Evolutionary conservation across 2,113 vertebrate genomes (phyloP), one percentile per base, ranked within the genome.

Genomic region (Nothoprocta perdicaria): DNA sequence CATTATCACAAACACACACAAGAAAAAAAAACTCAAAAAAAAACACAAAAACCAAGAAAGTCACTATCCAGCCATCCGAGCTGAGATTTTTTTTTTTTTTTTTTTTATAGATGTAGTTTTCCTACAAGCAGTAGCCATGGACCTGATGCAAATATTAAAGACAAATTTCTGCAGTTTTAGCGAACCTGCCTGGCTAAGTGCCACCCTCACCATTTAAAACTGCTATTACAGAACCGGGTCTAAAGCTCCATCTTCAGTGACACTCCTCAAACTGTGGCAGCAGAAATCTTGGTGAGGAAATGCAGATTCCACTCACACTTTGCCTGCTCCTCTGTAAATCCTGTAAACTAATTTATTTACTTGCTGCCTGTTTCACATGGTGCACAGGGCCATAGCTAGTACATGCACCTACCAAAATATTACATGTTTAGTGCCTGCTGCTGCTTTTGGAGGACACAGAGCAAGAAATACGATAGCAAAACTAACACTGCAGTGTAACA

Each of bases 261-360:
- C 81, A 89, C 78, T 72, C 8, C 14, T 50, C 8, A 15, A 50
- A 33, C 16, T 0, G 2, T 9, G 48, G 48, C 23, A 76, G 74
- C 48, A 58, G 35, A 86, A 46, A 4, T 38, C 63, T 29, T 1
- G 2, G 63, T 81, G 83, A 71, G 79, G 84, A 93, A 96, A 92
- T 24, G 12, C 79, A 90, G 72, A 52, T 85, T 43, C 78, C 73
- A 52, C 74, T 94, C 63, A 74, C 91, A 77, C 84, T 81, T 84
- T 16, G 67, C 4, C 75, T 80, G 72, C 71, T 90, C 55, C 75
- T 29, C 84, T 46, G 72, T 83, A 85, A 89, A 91, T 94, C 27
- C 84, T 46, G 72, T 80, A 83, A 87, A 92, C 93, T 93, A 77
- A 85, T 95, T 94, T 92, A 91, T 91, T 95, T 92, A 78, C 87